These are phyloP conservation scores for Callyntrura guangdongensis DNA, from an alignment of 2,888 invertebrate species.

Conservation along the genomic window DNA sequence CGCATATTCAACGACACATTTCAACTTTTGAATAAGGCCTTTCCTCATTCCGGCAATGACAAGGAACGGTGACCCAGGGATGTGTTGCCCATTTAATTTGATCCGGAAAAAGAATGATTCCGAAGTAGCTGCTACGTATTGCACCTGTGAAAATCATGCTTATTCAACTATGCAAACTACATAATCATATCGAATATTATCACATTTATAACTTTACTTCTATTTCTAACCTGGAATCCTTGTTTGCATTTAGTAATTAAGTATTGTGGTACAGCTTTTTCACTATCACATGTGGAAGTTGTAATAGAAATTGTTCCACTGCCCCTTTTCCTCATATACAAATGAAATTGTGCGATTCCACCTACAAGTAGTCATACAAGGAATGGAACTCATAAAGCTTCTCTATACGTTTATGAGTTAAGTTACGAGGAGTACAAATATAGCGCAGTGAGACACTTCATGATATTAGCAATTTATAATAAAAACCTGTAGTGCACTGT, in stretches of 20 bases:
- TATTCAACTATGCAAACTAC: too few species aligned
- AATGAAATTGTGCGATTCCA: constrained; percentile 20
- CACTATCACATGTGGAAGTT: constrained; percentile 3
- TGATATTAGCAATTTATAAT: not conserved
- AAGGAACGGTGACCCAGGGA: constrained; percentile 67
- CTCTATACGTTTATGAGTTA: too few species aligned
- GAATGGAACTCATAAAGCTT: too few species aligned
- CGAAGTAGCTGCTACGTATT: constrained; percentile 27
- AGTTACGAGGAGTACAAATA: not conserved
- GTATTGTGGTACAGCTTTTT: not conserved
- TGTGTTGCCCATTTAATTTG: constrained; percentile 64
- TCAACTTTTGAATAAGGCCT: constrained; percentile 14
- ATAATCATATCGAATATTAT: not conserved
- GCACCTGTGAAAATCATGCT: constrained; percentile 15
- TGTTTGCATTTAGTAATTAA: constrained; percentile 37
- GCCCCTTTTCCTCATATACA: constrained; percentile 48
- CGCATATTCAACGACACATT: too few species aligned
- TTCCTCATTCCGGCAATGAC: not conserved
- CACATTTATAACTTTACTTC: not conserved
- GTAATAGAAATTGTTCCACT: constrained; percentile 39
- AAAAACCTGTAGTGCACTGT: constrained; percentile 58
- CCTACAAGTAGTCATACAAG: constrained; percentile 41
- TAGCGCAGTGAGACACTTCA: too few species aligned
- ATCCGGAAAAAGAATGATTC: constrained; percentile 62
- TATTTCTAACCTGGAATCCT: constrained; percentile 36